Evolutionary conservation across 2,797 vertebrate species (phyloP).

Genomic region (Melanotaenia trifasciata): DNA sequence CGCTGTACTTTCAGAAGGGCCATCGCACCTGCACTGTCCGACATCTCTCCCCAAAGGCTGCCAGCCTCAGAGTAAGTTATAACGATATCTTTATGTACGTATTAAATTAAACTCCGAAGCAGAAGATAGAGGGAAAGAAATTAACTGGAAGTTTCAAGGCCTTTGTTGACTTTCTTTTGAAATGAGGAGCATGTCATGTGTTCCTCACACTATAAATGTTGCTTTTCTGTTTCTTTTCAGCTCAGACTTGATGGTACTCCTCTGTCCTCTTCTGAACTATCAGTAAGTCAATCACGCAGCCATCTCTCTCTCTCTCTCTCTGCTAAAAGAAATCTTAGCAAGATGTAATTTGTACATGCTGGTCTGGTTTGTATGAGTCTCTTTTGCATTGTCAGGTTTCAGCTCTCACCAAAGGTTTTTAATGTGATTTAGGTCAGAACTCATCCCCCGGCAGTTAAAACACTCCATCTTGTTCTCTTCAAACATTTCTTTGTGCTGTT

Average conservation of each 20-base stretch:
- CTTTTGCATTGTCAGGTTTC: not conserved
- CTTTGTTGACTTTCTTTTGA: not conserved
- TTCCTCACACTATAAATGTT: not conserved
- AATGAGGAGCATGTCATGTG: not conserved
- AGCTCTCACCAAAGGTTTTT: not conserved
- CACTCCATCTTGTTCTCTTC: not conserved
- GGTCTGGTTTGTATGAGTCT: not conserved
- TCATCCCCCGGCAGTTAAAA: not conserved
- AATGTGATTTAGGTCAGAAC: not conserved
- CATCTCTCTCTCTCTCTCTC: no score
- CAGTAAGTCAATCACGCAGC: slow-evolving; percentile 80
- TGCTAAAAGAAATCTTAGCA: no score
- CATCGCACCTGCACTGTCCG: slow-evolving; percentile 84
- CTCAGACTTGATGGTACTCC: slow-evolving; percentile 87
- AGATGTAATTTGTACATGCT: not conserved
- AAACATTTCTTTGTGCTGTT: not conserved
- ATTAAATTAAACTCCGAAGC: no score
- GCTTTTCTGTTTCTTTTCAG: slow-evolving; percentile 70
- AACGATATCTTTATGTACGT: not conserved
- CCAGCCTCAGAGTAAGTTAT: slow-evolving; percentile 77
- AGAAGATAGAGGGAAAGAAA: not conserved
- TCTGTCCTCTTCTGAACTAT: slow-evolving; percentile 86
- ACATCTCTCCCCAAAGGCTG: slow-evolving; percentile 89
- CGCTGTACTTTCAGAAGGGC: slow-evolving; percentile 89
- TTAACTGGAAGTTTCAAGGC: not conserved